Conservation (phyloP, 2,888 invertebrate species). For the Thymelicus lineola region DNA sequence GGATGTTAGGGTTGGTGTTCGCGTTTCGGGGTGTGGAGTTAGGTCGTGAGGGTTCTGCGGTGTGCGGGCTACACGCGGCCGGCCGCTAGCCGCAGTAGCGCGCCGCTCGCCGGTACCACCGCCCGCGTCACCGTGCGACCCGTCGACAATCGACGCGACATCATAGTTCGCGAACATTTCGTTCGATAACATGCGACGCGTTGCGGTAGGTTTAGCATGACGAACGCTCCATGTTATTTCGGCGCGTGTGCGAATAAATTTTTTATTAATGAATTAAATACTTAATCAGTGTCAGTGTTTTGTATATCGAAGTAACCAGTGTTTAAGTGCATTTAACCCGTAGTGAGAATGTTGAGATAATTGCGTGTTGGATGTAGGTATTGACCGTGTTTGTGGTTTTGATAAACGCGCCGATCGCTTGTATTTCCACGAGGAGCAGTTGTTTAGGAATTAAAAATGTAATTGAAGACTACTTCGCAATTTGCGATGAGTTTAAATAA, state of each 20-base stretch:
- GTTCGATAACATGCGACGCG: constrained; percentile 66
- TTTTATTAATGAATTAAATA: constrained; percentile 46
- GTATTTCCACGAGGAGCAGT: constrained; percentile 40
- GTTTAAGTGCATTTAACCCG: constrained; percentile 38
- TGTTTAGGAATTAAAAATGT: neutral
- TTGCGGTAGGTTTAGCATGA: constrained; percentile 71
- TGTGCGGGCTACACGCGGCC: constrained; percentile 70
- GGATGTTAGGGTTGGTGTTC: constrained; percentile 49
- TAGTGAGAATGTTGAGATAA: constrained; percentile 42
- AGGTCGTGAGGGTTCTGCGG: constrained; percentile 63
- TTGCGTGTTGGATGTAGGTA: constrained; percentile 43
- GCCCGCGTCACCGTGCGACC: constrained; percentile 57
- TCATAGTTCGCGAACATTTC: constrained; percentile 48
- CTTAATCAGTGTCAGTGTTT: constrained; percentile 40
- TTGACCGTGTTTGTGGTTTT: constrained; percentile 43
- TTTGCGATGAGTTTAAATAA: constrained; percentile 5
- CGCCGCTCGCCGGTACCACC: constrained; percentile 72
- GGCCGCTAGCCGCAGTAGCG: constrained; percentile 78
- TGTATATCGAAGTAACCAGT: constrained; percentile 38
- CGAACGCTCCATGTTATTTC: constrained; percentile 53
- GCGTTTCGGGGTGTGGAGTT: constrained; percentile 53
- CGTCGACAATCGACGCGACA: constrained; percentile 12
- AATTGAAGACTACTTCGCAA: constrained; percentile 1
- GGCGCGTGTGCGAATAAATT: constrained; percentile 53
- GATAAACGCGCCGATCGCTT: constrained; percentile 36